Conservation (phyloP, 2,113 vertebrate species). For the Cyanistes caeruleus region DNA sequence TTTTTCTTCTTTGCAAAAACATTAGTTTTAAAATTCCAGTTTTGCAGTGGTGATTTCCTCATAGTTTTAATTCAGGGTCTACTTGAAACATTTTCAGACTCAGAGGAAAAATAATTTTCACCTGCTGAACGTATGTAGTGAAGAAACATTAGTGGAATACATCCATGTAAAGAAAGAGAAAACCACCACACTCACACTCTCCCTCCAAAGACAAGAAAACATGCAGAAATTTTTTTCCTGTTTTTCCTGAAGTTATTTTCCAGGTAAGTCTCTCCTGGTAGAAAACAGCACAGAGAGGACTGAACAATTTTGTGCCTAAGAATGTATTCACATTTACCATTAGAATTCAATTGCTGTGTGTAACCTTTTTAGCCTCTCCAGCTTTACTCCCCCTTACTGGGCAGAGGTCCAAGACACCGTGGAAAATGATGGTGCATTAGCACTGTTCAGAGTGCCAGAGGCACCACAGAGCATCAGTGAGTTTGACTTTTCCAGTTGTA, state of each 20-base stretch:
- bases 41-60: constrained; percentile 4
- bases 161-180: not conserved
- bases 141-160: constrained; percentile 22
- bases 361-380: not conserved
- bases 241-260: not conserved
- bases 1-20: constrained; percentile 4
- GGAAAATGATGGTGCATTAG: not conserved
- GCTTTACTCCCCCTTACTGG: not conserved
- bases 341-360: not conserved
- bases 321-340: not conserved
- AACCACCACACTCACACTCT: not conserved
- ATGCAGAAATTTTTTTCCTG: not conserved
- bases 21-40: not conserved
- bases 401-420: not conserved
- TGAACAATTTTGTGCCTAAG: not conserved
- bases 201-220: not conserved
- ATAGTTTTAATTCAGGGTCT: not conserved
- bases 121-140: not conserved
- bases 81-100: not conserved
- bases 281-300: not conserved
- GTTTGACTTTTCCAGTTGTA: not conserved
- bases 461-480: not conserved
- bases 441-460: not conserved
- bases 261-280: not conserved
- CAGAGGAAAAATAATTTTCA: not conserved